Base-by-base conservation (phyloP, 2,113 vertebrate genomes). In the Clarias magur region DNA sequence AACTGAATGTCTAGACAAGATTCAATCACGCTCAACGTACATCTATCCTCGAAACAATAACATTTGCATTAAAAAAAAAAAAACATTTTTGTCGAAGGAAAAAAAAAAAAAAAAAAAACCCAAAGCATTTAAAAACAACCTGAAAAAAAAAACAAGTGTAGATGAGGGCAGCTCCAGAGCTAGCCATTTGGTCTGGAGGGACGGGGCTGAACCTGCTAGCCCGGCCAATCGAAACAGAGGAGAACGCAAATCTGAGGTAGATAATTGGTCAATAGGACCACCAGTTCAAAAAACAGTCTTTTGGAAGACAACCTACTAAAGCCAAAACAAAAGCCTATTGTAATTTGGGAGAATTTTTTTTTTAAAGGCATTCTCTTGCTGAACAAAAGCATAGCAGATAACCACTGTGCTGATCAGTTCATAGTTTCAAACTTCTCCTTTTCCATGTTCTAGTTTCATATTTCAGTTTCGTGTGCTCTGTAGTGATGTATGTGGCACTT, bases 221-320 rank as follows among this genome's bases (percentile, higher is more conserved):
- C 97, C 97, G 95, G 95, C 96, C 96, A 86, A 88, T 89, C 94
- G 95, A 90, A 95, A 97, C 92, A 96, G 97, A 98, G 97, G 95
- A 94, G 95, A 97, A 97, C 96, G 91, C 96, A 97, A 96, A 95
- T 97, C 96, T 98, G 98, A 99, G 98, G 98, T 99, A 99, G 97
- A 98, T 98, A 97, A 96, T 95, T 96, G 97, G 97, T 97, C 97
- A 95, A 94, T 95, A 94, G 94, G 96, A 96, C 96, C 96, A 97
- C 96, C 96, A 97, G 97, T 96, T 96, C 95, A 94, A 96, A 97
- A 97, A 94, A 86, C 90, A 96, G 96, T 96, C 96, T 88, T 88
- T 94, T 96, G 95, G 96, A 97, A 96, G 96, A 97, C 96, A 96
- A 96, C 94, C 95, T 94, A 96, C 96, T 94, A 95, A 94, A 94